These are phyloP conservation scores for Thera britannica DNA, from an alignment of 2,888 invertebrate species.

Conservation along the genomic window DNA sequence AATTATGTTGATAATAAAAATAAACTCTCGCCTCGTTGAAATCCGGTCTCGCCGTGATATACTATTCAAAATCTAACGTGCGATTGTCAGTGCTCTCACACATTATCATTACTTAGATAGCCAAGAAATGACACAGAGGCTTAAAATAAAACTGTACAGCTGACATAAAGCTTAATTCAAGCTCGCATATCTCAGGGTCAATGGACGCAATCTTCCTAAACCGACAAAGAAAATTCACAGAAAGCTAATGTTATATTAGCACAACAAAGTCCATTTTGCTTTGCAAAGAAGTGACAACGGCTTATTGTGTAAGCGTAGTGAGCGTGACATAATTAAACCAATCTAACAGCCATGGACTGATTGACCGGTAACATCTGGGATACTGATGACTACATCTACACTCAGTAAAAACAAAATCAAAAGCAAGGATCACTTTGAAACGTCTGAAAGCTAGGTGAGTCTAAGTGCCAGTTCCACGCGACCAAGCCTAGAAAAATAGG, in stretches of 20 bases:
- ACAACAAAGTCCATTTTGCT: conserved; percentile 2
- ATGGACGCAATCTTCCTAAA: not conserved
- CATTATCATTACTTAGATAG: not conserved
- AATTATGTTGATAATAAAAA: not conserved
- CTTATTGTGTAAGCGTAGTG: conserved; percentile 13
- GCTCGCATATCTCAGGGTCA: not conserved
- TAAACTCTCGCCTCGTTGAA: no score
- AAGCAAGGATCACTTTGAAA: no score
- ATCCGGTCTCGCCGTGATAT: no score
- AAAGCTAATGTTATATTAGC: not conserved
- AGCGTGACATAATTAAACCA: conserved; percentile 25
- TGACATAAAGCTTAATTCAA: not conserved
- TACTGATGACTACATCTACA: not conserved
- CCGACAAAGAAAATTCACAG: not conserved
- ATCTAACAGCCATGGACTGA: conserved; percentile 16
- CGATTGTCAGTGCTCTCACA: no score
- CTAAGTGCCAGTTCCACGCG: no score
- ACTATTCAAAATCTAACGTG: no score
- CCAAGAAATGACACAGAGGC: not conserved
- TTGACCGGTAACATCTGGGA: conserved; percentile 19
- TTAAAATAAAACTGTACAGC: not conserved
- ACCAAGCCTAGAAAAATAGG: no score
- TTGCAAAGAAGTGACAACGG: conserved; percentile 1
- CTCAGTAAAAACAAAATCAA: not conserved
- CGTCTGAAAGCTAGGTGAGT: no score